These are phyloP conservation scores for Scartelaos histophorus DNA, from an alignment of 2,113 vertebrate genomes.

Conservation along the genomic window DNA sequence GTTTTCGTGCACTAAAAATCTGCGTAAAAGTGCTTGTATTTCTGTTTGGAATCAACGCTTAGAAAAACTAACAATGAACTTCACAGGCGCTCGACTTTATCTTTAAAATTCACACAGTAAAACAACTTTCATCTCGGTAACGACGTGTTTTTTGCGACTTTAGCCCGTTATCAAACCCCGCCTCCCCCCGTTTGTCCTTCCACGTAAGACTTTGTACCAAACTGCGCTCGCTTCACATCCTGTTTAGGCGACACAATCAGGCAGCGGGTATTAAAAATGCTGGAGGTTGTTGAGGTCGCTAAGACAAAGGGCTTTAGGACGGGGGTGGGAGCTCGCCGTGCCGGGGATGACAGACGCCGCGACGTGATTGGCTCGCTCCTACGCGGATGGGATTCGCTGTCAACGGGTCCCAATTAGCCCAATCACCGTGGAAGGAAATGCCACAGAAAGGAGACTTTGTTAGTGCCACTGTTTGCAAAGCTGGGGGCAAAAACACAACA, in stretches of 20 bases:
- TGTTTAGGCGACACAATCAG: conserved; percentile 63
- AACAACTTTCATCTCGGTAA: background rate
- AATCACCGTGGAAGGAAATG: conserved; percentile 83
- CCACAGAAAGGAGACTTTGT: conserved; percentile 82
- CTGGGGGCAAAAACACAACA: conserved; percentile 77
- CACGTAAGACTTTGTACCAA: conserved; percentile 28
- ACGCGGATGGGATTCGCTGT: conserved; percentile 82
- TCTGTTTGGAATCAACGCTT: background rate
- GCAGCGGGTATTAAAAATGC: conserved; percentile 68
- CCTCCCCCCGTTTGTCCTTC: background rate
- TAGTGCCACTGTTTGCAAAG: conserved; percentile 78
- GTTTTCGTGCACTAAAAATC: too few relatives aligned
- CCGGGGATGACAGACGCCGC: conserved; percentile 79
- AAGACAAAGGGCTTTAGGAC: conserved; percentile 79
- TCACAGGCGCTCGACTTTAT: background rate
- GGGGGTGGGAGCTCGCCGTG: conserved; percentile 73
- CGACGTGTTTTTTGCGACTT: background rate
- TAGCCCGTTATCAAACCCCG: background rate
- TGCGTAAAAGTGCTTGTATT: background rate
- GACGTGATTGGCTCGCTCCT: conserved; percentile 80
- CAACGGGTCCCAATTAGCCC: conserved; percentile 84
- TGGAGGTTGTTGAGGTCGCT: conserved; percentile 71
- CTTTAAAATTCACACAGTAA: background rate
- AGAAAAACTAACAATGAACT: too few relatives aligned
- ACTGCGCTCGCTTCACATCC: conserved; percentile 37